Evolutionary conservation across 2,797 vertebrate genomes (phyloP), one percentile per base, ranked within the genome.

Genomic region (Picus viridis): DNA sequence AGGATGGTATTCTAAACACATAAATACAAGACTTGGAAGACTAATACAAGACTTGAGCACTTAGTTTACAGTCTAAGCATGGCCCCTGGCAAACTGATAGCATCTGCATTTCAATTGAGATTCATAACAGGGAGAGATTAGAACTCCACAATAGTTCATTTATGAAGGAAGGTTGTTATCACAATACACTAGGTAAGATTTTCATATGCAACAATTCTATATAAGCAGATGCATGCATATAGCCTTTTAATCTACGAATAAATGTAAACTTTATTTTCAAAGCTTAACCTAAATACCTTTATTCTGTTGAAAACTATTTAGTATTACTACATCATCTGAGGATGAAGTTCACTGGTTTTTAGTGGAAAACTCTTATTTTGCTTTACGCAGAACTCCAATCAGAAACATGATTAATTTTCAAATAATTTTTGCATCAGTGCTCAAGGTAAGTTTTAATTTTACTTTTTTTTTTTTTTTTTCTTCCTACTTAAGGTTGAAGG

Each of bases 171-270:
- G 7, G 18, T 61, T 87, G 3, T 49, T 75, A 57, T 71, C 68
- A 4, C 1, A 53, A n/a, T 34, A n/a, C 0, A 1, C 15, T 76
- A 7, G 10, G 6, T 17, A 29, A 76, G 2, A 4, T 61, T 83
- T 69, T 70, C 10, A 5, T 24, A 39, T 17, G 7, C 72, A 18
- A 61, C 10, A 51, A 19, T 68, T 61, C 9, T 9, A 12, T 47
- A 57, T 17, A 36, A 32, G 18, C 16, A 30, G 7, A 61, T 8
- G 16, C 13, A 29, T 2, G 3, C 12, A n/a, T 32, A 6, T 15
- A n/a, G 70, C 9, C 4, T 73, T 79, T 63, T 61, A 12, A 34
- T 61, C 12, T 68, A n/a, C 67, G 49, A 65, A 82, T 49, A 34
- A 2, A 12, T 2, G 1, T 36, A 14, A 34, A 57, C 8, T 57